phyloP scores from a whole-genome alignment of 2,888 invertebrate species.

The Athetis lepigone region DNA sequence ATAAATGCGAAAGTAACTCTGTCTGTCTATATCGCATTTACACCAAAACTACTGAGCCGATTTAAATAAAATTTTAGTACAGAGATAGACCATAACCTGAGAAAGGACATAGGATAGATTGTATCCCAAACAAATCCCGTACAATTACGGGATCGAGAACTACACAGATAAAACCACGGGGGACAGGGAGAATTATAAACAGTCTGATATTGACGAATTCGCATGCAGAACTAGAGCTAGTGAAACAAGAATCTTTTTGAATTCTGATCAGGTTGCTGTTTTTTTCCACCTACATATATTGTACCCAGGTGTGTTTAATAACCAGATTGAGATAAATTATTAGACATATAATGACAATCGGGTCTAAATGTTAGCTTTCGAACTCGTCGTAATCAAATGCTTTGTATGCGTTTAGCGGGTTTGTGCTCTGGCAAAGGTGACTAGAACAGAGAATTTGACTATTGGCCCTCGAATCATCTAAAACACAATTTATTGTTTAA shows the following conservation, averaged over 20 bases:
- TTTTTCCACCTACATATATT: not conserved
- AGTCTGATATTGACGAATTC: not conserved
- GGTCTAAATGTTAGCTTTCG: conserved; percentile 20
- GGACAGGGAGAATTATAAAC: no score
- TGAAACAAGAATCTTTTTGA: not conserved
- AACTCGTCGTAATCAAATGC: conserved; percentile 12
- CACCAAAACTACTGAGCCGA: no score
- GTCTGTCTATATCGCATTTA: no score
- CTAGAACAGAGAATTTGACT: not conserved
- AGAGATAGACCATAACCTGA: no score
- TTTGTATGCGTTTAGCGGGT: conserved; percentile 13
- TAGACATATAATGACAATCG: not conserved
- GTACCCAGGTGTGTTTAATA: conserved; percentile 1
- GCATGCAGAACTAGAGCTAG: not conserved
- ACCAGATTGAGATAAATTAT: not conserved
- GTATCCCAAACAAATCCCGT: no score
- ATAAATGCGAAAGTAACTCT: no score
- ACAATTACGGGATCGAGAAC: no score
- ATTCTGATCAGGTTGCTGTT: not conserved
- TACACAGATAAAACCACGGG: no score
- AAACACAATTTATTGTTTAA: conserved; percentile 16
- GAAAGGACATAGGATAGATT: no score
- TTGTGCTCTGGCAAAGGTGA: conserved; percentile 6
- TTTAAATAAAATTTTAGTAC: no score
- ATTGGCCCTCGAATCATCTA: no score